Evolutionary conservation across 2,797 vertebrate species (phyloP), one percentile per base, ranked within the genome.

Genomic region (Sebastes oblongus): DNA sequence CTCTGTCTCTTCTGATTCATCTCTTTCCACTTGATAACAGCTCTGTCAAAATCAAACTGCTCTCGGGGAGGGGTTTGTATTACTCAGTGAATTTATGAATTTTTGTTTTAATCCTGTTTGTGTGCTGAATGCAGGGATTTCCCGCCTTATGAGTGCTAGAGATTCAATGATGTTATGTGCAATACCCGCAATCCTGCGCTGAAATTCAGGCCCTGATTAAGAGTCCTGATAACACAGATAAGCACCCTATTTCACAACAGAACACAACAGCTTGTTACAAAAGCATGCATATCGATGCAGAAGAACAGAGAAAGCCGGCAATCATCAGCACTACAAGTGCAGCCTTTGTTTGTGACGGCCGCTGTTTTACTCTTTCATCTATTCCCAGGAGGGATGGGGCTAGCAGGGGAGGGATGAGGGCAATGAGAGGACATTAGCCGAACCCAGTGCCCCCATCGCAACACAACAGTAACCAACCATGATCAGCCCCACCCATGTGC

Each of bases 271-370:
- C 81, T 68, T 14, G 62, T 84, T 60, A 79, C 73, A 91, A 88
- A 73, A 72, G 86, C 69, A 68, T 50, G 75, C 80, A 82, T 80
- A 72, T 87, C 64, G 78, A 77, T 84, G 80, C 66, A 87, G 80
- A 80, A 87, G 72, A 84, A 79, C 77, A 88, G 83, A 85, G 76
- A 84, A 72, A 62, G 67, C 54, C 8, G 25, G 66, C 76, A 60
- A 88, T 81, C 81, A 77, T 58, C 70, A 20, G 66, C 74, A 73
- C 76, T 55, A 91, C 84, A 93, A 90, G 88, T 62, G 61, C 77
- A 81, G 86, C 88, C 87, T 90, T 93, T 94, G 90, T 94, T 90
- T 88, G 84, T 64, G 75, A 74, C 6, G 39, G 55, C 20, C 72
- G 68, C 52, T 77, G 80, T 87, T 91, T 81, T 50, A 50, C 81